Conservation (phyloP, 2,797 vertebrate genomes). For the Myiothlypis chrysogaster region DNA sequence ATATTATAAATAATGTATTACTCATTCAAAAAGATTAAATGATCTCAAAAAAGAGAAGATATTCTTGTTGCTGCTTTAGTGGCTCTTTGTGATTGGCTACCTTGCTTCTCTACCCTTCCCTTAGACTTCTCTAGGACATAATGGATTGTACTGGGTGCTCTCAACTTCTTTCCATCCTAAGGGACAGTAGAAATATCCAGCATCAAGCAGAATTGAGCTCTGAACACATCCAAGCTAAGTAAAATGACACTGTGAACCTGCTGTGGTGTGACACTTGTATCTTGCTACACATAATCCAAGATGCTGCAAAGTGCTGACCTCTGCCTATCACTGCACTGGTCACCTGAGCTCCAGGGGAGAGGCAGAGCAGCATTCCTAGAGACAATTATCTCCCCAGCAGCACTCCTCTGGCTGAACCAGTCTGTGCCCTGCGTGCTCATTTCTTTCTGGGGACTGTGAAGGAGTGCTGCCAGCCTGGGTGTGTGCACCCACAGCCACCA, state of each 20-base stretch:
- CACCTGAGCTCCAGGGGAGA: not conserved
- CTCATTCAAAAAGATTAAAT: slow-evolving; percentile 63
- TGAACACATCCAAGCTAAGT: not conserved
- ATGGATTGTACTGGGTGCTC: not conserved
- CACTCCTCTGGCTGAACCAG: not conserved
- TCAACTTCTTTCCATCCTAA: not conserved
- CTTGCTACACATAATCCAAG: not conserved
- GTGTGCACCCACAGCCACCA: not conserved
- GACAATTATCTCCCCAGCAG: not conserved
- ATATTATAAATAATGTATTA: slow-evolving; percentile 67
- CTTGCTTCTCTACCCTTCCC: not conserved
- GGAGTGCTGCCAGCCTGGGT: rapidly evolving
- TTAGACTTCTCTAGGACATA: not conserved
- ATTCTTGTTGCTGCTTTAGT: slow-evolving; percentile 12
- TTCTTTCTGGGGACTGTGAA: not conserved
- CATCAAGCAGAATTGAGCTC: not conserved
- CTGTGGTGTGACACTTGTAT: not conserved
- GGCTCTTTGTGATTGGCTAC: not conserved
- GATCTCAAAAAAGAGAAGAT: slow-evolving; percentile 25
- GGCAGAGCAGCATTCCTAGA: not conserved
- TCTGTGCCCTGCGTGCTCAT: rapidly evolving
- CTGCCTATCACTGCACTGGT: not conserved
- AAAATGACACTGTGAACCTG: not conserved
- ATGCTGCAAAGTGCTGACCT: not conserved
- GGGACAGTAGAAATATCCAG: not conserved